Percentiles rank a stretch among this genome's conserved stretches.
phyloP scores from a whole-genome alignment of 2,888 invertebrate genomes.

The Anticlea derivata region DNA sequence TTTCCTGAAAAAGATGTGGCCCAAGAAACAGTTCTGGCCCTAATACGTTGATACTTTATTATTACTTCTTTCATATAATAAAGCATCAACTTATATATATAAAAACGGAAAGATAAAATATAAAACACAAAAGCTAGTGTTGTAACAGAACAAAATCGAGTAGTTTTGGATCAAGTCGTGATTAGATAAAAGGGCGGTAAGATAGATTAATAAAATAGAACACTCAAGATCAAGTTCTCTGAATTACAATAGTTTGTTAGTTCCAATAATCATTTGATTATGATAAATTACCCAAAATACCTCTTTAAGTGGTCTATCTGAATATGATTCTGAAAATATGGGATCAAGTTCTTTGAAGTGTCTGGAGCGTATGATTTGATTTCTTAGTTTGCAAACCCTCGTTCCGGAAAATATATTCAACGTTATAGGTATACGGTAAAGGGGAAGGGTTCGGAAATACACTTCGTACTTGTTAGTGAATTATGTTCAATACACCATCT shows the following conservation, averaged over 20 bases:
- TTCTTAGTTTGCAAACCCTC: constrained; percentile 12
- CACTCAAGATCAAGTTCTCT: not conserved
- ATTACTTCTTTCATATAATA: no score
- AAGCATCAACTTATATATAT: no score
- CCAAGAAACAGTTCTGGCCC: no score
- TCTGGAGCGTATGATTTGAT: constrained; percentile 15
- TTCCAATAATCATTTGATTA: not conserved
- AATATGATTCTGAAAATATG: constrained; percentile 9
- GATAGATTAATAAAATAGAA: no score
- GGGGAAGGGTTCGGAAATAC: constrained; percentile 9
- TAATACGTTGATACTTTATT: no score
- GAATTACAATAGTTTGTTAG: not conserved
- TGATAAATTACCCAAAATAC: not conserved
- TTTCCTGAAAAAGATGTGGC: no score
- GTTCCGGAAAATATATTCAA: constrained; percentile 13
- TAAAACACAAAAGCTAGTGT: no score
- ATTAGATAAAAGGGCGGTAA: no score
- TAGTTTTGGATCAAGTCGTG: no score
- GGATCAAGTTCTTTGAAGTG: constrained; percentile 10
- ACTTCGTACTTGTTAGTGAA: constrained; percentile 8
- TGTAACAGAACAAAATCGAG: no score
- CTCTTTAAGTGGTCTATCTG: not conserved
- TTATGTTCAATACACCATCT: constrained; percentile 9
- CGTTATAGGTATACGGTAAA: constrained; percentile 10
- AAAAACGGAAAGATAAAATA: no score